These are phyloP conservation scores for Pyrgus malvae DNA, from an alignment of 2,888 invertebrate genomes.

Conservation along the genomic window DNA sequence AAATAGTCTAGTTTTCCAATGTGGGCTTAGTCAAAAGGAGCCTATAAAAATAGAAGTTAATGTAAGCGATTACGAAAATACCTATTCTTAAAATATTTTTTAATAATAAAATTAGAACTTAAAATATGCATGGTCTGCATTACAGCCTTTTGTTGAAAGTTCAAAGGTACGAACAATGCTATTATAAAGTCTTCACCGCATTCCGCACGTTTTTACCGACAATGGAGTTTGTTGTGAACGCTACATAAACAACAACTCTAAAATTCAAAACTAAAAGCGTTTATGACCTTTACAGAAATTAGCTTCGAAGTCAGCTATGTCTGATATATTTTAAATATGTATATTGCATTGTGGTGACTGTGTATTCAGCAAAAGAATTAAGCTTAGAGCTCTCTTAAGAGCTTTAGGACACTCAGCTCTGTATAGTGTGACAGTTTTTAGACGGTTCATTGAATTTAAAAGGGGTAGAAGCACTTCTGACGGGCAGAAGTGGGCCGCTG, in stretches of 20 bases:
- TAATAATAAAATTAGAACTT: background rate
- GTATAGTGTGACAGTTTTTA: conserved; percentile 20
- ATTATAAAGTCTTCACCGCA: conserved; percentile 23
- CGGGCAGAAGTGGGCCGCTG: conserved; percentile 15
- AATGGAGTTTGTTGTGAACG: conserved; percentile 18
- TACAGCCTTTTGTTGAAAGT: conserved; percentile 10
- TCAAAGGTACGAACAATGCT: conserved; percentile 21
- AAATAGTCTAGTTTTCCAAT: too few species aligned
- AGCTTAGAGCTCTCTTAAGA: background rate
- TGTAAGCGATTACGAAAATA: too few species aligned
- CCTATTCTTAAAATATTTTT: too few species aligned
- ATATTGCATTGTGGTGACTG: background rate
- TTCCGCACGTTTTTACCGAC: conserved; percentile 20
- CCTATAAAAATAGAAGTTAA: too few species aligned
- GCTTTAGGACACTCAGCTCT: conserved; percentile 13
- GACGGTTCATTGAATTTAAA: conserved; percentile 22
- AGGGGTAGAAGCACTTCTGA: conserved; percentile 16
- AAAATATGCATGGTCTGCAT: conserved; percentile 14
- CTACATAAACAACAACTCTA: conserved; percentile 11
- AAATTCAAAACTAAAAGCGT: conserved; percentile 10
- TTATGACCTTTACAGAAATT: background rate
- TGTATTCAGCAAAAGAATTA: background rate
- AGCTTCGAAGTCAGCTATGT: background rate
- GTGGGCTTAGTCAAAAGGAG: too few species aligned
- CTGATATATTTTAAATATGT: background rate